These are phyloP conservation scores for Turnix velox DNA, from an alignment of 2,113 vertebrate species.

Conservation along the genomic window DNA sequence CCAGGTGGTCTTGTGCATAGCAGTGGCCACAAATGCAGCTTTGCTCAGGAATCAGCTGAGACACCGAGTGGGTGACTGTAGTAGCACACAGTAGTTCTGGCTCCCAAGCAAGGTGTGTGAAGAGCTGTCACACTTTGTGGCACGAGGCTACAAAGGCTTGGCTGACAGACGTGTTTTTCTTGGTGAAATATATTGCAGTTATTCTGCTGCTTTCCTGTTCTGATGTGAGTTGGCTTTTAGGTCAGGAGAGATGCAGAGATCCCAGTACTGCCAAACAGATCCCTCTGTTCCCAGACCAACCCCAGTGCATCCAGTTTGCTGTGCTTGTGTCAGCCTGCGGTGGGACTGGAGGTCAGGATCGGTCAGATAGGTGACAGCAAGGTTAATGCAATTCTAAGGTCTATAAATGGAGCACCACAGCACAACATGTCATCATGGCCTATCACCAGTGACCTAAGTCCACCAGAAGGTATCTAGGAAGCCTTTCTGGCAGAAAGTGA, in stretches of 20 bases:
- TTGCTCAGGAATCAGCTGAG: not conserved
- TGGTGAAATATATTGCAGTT: not conserved
- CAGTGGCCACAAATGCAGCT: not conserved
- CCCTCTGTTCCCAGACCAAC: not conserved
- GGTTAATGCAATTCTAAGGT: not conserved
- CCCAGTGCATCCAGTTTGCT: not conserved
- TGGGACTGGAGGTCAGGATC: not conserved
- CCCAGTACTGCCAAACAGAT: not conserved
- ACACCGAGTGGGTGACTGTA: not conserved
- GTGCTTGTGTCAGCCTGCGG: not conserved
- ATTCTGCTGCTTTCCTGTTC: not conserved
- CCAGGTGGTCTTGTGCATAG: not conserved
- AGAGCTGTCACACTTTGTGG: not conserved
- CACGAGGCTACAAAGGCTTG: not conserved
- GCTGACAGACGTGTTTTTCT: not conserved
- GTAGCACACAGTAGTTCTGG: accelerated
- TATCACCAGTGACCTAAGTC: accelerated
- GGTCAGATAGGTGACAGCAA: not conserved
- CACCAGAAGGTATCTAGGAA: not conserved
- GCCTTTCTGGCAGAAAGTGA: not conserved
- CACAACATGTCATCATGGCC: not conserved
- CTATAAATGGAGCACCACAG: not conserved
- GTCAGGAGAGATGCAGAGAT: not conserved
- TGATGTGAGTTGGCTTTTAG: not conserved
- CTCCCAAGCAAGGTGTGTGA: not conserved